Base-by-base conservation (phyloP, 2,888 invertebrate species). In the Nomada hirtipes region DNA sequence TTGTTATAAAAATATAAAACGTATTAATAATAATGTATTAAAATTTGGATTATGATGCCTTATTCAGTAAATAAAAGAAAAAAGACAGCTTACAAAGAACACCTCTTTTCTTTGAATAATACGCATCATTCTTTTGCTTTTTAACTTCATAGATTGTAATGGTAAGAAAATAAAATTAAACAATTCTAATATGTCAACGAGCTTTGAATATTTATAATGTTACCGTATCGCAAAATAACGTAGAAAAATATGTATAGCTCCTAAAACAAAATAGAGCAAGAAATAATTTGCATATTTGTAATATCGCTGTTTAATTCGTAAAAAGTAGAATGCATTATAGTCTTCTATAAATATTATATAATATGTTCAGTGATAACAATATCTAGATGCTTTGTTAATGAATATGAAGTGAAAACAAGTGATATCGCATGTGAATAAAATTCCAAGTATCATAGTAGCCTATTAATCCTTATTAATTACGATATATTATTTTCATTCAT, bases 401-500 rank as follows among this genome's bases (percentile, higher is more conserved):
- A 36, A 71, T 23, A 50, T 44, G 26, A 67, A 52, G n/a, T 3
- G 13, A 20, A 65, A 64, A 47, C 18, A 29, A 67, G 20, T 23
- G 52, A 60, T 60, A 61, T 44, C 18, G n/a, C 7, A 47, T 47
- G 36, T 63, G 11, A 20, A 47, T 26, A 36, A 55, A 72, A 67
- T 57, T 44, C 47, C 42, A 64, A 64, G 67, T 26, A 57, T 53
- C 13, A 77, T 53, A 70, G 65, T 60, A 67, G 23, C 69, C 36
- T 77, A 79, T 23, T 20, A 70, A 47, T 79, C 59, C 13, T 18
- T 50, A 52, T 65, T 69, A 57, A 52, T 61, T 76, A 42, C 59
- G 11, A 23, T 59, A 67, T 63, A 59, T 70, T 50, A n/a, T 10
- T n/a, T 52, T 47, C 47, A 47, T 69, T 64, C 65, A 86, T 82